Evolutionary conservation across 1,140 invertebrate genomes (phyloP), one percentile per base, ranked within the genome.

Genomic region (Diachasmimorpha longicaudata): DNA sequence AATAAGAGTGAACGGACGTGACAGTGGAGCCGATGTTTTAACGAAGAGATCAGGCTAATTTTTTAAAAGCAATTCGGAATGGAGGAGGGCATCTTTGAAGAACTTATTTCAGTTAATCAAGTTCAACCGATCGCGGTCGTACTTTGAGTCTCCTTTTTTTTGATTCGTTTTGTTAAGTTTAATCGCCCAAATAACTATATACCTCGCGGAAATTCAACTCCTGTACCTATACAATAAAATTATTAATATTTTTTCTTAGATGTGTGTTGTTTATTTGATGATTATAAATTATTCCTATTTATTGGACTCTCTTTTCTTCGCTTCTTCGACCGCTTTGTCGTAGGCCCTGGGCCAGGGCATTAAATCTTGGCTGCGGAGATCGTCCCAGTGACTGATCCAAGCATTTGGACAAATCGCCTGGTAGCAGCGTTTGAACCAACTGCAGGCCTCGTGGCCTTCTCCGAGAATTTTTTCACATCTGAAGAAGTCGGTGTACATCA

Each of bases 401-500:
- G 19, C 31, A 0, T 31, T 79, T 0, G 87, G 86, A 74, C 87
- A 88, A 58, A 87, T 81, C 19, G 80, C 55, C 5, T 52, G 75
- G 37, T 79, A 87, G 36, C 81, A 81, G 0, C 84, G 72, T 70
- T 86, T 83, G 42, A 88, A 89, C 85, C 85, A 87, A 0, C 46
- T 74, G 19, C 87, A 89, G 4, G 83, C 85, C 5, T 84, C 73
- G 4, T 82, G 46, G 13, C 55, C 79, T 75, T 82, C 58, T 0
- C 86, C 86, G 46, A 89, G 79, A 52, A 87, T 80, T 25, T 82
- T 63, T 76, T 88, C 79, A 67, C 87, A 88, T 5, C 86, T 82
- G 78, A 82, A 82, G 72, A 87, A 89, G 74, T 89, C 87, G 0
- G 80, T 81, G 48, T 89, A 89, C 82, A 84, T 87, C 0, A 87